Base-by-base conservation (phyloP, 2,888 invertebrate genomes). In the Drosophila testacea region DNA sequence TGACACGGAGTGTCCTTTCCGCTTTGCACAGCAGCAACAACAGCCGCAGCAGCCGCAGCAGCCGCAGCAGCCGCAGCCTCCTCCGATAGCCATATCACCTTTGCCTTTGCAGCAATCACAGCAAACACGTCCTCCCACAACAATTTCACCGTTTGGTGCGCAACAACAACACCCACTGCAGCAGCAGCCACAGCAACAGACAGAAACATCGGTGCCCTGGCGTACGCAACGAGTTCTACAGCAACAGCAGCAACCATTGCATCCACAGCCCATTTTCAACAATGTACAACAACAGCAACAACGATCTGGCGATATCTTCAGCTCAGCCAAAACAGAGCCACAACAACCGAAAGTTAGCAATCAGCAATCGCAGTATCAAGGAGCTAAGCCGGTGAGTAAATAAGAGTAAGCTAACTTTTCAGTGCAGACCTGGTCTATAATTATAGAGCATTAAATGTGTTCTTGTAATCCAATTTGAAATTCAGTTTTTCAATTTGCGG, bases 221-320 rank as follows among this genome's bases (percentile, higher is more conserved):
- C 92, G 92, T 52, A 89, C 89, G 41, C 92, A 91, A 69, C 91
- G 91, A 52, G 80, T 81, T 59, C 70, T 78, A 60, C 76, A 66
- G 27, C 80, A 80, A 51, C 16, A 16, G 16, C 79, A 79, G 42
- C 73, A 76, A 51, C 38, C 62, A 70, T 62, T 83, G 65, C 89
- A 89, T 71, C 90, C 90, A 36, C 85, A 90, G 73, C 83, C 90
- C 56, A 88, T 89, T 73, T 91, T 72, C 80, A 89, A 91, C 69
- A 89, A 91, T 84, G 90, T 91, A 68, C 89, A 83, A 52, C 79
- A 86, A 55, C 71, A 66, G 84, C 79, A 81, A 52, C 77, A 83
- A 69, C 82, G 83, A 89, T 76, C 90, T 76, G 90, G 91, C 46
- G 92, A 91, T 54, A 87, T 83, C 30, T 87, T 81, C 50, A 91